Evolutionary conservation across 2,797 vertebrate genomes (phyloP), one percentile per base, ranked within the genome.

Genomic region (Enteromius afrohamiltoni): DNA sequence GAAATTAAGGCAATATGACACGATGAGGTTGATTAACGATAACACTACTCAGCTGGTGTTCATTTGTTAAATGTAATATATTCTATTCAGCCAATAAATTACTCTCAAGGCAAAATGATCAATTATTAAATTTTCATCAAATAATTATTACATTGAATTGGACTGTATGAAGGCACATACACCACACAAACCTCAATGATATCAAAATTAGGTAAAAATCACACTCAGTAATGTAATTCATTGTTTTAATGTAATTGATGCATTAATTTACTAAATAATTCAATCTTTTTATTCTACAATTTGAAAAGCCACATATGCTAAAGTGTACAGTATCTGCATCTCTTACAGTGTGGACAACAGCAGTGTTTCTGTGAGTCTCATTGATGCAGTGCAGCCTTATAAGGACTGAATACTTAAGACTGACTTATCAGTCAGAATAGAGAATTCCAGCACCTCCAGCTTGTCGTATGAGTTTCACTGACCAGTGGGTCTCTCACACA

Each of bases 371-470:
- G 55, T 73, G n/a, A 29, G 55, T 65, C 14, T 7, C 29, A 64
- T 26, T 31, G 14, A 21, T 19, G 16, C 8, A 64, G 17, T 26
- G 68, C 29, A 51, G 23, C 77, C 78, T 73, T 82, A 79, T 83
- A 88, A 42, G 79, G 87, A 29, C 34, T 55, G 69, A 81, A 78
- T 29, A 11, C n/a, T 23, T 58, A 23, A 9, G 21, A n/a, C 23
- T 11, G 21, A 19, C 31, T 1, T 86, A 85, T 82, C 77, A 69
- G 34, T 74, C 31, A 45, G 47, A 74, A 83, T 29, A 70, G 82
- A 69, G 76, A 87, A 87, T 87, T 85, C 80, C 79, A 84, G 85
- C 84, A 82, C 86, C 86, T 77, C 53, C 58, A 31, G 53, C 29
- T 42, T 79, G 70, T 82, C 53, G 69, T 58, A 55, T 67, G 7